Evolutionary conservation across 1,140 invertebrate species (phyloP).

Genomic region (Aporrectodea caliginosa): DNA sequence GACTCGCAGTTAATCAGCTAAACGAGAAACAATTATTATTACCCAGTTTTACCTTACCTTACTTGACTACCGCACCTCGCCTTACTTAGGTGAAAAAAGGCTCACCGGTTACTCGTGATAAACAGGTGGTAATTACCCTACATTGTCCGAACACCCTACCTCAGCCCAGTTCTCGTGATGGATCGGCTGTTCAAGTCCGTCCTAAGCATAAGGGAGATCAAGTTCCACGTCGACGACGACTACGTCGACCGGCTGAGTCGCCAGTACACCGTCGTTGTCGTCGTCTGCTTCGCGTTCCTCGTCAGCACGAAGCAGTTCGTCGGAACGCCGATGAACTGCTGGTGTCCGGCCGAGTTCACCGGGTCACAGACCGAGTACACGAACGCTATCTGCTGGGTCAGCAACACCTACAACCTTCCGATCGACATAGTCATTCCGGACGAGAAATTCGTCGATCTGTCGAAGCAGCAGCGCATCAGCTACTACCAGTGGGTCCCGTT

Average conservation of each 20-base stretch:
- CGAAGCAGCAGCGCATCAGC: conserved; percentile 37
- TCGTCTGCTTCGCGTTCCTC: conserved; percentile 55
- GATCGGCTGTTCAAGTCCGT: conserved; percentile 36
- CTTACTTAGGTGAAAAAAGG: background rate
- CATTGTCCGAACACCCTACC: background rate
- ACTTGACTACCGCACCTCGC: background rate
- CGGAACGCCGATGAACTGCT: conserved; percentile 57
- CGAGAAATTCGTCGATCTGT: background rate
- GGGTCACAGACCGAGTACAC: conserved; percentile 48
- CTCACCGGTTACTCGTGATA: background rate
- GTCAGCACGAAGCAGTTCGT: conserved; percentile 58
- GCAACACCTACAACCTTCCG: conserved; percentile 58
- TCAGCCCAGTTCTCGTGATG: conserved; percentile 8
- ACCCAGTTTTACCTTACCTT: background rate
- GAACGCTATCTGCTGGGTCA: conserved; percentile 57
- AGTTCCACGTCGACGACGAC: conserved; percentile 54
- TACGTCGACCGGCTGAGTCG: conserved; percentile 60
- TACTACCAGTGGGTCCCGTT: conserved; percentile 60
- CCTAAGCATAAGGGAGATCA: conserved; percentile 30
- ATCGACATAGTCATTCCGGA: conserved; percentile 53
- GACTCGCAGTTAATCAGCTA: background rate
- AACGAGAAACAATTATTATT: background rate
- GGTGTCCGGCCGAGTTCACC: conserved; percentile 46
- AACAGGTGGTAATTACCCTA: too few relatives aligned
- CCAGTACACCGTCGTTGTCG: conserved; percentile 55